Base-by-base conservation (phyloP, 2,113 vertebrate genomes). In the Psilopogon haemacephalus region DNA sequence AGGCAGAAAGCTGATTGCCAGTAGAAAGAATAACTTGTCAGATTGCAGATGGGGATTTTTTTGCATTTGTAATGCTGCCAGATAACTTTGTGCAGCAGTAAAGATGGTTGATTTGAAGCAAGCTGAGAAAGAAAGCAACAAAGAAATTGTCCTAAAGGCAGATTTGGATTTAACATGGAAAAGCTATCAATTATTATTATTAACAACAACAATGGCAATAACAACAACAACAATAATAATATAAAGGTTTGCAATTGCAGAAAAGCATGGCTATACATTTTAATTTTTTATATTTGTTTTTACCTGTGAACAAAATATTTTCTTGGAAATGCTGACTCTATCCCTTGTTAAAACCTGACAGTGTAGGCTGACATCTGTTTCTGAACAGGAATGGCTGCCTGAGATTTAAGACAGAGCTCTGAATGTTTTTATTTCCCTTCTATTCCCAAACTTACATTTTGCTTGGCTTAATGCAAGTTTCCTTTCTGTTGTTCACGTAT, bases 401-500 rank as follows among this genome's bases (percentile, higher is more conserved):
- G 44, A 86, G 48, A 48, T 69, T 40, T 37, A n/a, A 40, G 63
- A 32, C 86, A 86, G 63, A 65, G 23, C 55, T 83, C 84, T 65
- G 48, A 52, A 48, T 0, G 0, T 59, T 78, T 67, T 82, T 44
- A 12, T 55, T 90, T 56, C 18, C 12, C n/a, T 86, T 86, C 23
- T 28, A n/a, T 33, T 73, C 42, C 44, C 72, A 89, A 82, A 60
- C 18, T 17, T 55, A 35, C 27, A 15, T 79, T 82, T 88, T 69
- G 3, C 32, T 82, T 52, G 30, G 40, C 52, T 71, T 64, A 16
- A 35, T 48, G 32, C 24, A 93, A 1, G 8, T 63, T 89, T 86
- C 6, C 10, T 5, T 52, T 82, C 37, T 77, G 24, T 50, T 7
- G 8, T 35, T 81, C 40, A 8, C 0, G 0, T 1, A 1, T 40